Conservation (phyloP, 2,797 vertebrate genomes). For the Sebastolobus alascanus region DNA sequence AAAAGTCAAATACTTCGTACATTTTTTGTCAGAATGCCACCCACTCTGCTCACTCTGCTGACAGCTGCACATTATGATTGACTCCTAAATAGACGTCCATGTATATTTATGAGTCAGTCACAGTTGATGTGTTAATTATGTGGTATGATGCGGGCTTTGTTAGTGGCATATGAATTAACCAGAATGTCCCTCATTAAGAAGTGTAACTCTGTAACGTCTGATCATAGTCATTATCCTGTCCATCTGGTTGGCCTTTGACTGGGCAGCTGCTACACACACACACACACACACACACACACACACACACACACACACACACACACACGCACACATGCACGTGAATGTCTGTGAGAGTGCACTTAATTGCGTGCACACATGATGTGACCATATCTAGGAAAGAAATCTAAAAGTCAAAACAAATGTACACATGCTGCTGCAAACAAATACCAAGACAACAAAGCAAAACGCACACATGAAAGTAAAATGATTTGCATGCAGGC, state of each 20-base stretch:
- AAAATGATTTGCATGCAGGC: conserved; percentile 55
- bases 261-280: conserved; percentile 50
- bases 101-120: conserved; percentile 78
- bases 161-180: conserved; percentile 78
- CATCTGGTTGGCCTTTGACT: conserved; percentile 80
- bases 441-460: conserved; percentile 32
- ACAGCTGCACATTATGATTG: conserved; percentile 70
- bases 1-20: conserved; percentile 52
- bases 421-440: conserved; percentile 8
- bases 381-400: neutral
- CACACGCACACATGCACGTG: conserved; percentile 13
- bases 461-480: conserved; percentile 32
- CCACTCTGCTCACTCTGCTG: conserved; percentile 19
- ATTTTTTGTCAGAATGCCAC: conserved; percentile 43
- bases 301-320: conserved; percentile 3
- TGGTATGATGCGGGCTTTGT: conserved; percentile 75
- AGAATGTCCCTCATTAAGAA: conserved; percentile 77
- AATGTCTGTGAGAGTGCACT: neutral
- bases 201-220: conserved; percentile 78
- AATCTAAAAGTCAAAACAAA: conserved; percentile 13
- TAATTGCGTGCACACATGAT: conserved; percentile 8
- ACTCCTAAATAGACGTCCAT: conserved; percentile 70
- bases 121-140: conserved; percentile 78
- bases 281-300: conserved; percentile 34
- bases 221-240: conserved; percentile 81